Percentiles rank a stretch among this genome's conserved stretches.
phyloP scores from a whole-genome alignment of 2,113 vertebrate genomes.

The Saguinus midas region DNA sequence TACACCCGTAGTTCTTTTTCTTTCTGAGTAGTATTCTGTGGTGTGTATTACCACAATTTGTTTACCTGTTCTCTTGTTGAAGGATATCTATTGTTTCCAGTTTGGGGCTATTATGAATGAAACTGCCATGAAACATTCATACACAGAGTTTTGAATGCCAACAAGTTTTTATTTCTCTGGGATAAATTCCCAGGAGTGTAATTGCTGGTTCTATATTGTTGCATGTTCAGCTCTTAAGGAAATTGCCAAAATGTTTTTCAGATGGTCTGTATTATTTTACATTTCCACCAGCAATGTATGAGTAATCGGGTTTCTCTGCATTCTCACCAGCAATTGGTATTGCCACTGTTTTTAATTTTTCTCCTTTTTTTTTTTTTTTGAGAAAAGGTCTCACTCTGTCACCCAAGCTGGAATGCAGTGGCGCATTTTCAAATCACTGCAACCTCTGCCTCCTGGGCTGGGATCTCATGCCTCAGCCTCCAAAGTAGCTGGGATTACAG shows the following conservation, averaged over 20 bases:
- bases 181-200: neutral
- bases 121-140: neutral
- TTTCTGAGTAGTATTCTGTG: neutral
- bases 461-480: too few relatives aligned
- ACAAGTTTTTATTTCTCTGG: neutral
- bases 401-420: too few relatives aligned
- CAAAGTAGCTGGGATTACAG: too few relatives aligned
- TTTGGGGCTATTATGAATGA: neutral
- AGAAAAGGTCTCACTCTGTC: too few relatives aligned
- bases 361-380: neutral
- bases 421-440: too few relatives aligned
- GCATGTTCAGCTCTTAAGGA: neutral
- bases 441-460: too few relatives aligned
- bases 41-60: neutral
- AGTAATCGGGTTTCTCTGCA: neutral
- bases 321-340: neutral
- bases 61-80: neutral
- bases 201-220: neutral
- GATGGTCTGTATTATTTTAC: neutral
- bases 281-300: rapidly evolving
- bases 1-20: neutral
- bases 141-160: neutral
- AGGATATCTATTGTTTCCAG: neutral
- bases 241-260: neutral
- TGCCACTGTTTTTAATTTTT: neutral